Evolutionary conservation across 2,113 vertebrate genomes (phyloP), one percentile per base, ranked within the genome.

Genomic region (Irena cyanogastra): DNA sequence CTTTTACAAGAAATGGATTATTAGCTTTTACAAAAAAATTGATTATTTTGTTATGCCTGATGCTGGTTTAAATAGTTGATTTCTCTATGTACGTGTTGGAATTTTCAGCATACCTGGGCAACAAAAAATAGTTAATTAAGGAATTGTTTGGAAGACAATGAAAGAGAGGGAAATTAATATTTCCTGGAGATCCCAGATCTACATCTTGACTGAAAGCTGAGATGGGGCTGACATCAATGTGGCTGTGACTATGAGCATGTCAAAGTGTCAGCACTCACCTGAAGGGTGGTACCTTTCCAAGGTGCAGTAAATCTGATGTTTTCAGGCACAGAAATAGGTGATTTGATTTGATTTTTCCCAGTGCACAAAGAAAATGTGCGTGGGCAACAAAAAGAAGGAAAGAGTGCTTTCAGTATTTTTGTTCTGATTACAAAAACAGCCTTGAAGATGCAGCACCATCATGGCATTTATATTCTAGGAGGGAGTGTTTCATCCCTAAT

Each of bases 11-110:
- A 94, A n/a, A n/a, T n/a, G 31, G 42, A 90, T 83, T n/a, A 96
- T 98, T 98, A 97, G 78, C 39, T 97, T 94, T 83, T 83, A 17
- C 80, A 80, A 94, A 85, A 49, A 97, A 97, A 97, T 70, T 72
- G 76, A 96, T 89, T 33, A 49, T 96, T 77, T 92, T 92, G 63
- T 90, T 97, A 97, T 80, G 53, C 30, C 17, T 90, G 72, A 71
- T 70, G 84, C 87, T 87, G 69, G 79, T 91, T 97, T 85, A 96
- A 97, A 90, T 72, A 47, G 42, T 41, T 93, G 47, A 80, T 90
- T 95, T 97, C 35, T 26, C 52, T 78, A 11, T 28, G 10, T 53
- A 45, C 35, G 11, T 81, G 20, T 64, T 83, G 20, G 47, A 94
- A 70, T 35, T 74, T 10, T 16, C 5, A 90, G 41, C 50, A 79